Conservation (phyloP, 1,140 invertebrate genomes). For the Pseudomyrmex dendroicus region DNA sequence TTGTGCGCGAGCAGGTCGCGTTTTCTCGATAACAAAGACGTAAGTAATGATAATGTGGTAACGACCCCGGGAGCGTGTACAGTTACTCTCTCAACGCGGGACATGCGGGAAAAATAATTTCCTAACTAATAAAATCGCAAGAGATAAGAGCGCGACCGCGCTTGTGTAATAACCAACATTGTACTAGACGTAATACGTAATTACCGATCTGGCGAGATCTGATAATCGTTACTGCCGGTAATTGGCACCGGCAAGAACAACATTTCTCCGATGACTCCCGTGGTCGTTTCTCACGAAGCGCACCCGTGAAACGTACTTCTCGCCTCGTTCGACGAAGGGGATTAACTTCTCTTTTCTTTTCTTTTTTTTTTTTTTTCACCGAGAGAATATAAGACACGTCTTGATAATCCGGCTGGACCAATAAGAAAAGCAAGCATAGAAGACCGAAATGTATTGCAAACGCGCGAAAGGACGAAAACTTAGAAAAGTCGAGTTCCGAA, state of each 20-base stretch:
- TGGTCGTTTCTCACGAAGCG: slow-evolving; percentile 13
- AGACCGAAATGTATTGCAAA: background rate
- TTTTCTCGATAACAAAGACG: slow-evolving; percentile 73
- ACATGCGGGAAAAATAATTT: slow-evolving; percentile 52
- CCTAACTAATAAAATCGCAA: slow-evolving; percentile 66
- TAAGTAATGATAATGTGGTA: slow-evolving; percentile 68
- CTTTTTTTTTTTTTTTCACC: slow-evolving; percentile 3
- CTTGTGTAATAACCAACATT: slow-evolving; percentile 35
- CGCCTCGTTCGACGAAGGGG: slow-evolving; percentile 10
- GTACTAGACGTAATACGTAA: slow-evolving; percentile 53
- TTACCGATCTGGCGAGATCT: slow-evolving; percentile 58
- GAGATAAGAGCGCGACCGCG: slow-evolving; percentile 34
- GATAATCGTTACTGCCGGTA: slow-evolving; percentile 51
- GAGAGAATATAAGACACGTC: background rate
- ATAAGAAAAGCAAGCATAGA: background rate
- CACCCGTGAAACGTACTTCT: background rate
- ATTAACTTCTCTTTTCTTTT: slow-evolving; percentile 12
- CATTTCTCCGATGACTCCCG: slow-evolving; percentile 16
- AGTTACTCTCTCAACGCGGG: slow-evolving; percentile 56
- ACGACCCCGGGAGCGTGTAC: slow-evolving; percentile 49
- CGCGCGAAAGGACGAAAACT: slow-evolving; percentile 75
- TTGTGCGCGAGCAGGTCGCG: slow-evolving; percentile 57
- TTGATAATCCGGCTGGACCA: slow-evolving; percentile 3
- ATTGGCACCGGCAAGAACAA: slow-evolving; percentile 56
- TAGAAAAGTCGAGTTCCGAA: slow-evolving; percentile 82